Evolutionary conservation across 1,140 invertebrate species (phyloP).

Genomic region (Zaprionus davidi): DNA sequence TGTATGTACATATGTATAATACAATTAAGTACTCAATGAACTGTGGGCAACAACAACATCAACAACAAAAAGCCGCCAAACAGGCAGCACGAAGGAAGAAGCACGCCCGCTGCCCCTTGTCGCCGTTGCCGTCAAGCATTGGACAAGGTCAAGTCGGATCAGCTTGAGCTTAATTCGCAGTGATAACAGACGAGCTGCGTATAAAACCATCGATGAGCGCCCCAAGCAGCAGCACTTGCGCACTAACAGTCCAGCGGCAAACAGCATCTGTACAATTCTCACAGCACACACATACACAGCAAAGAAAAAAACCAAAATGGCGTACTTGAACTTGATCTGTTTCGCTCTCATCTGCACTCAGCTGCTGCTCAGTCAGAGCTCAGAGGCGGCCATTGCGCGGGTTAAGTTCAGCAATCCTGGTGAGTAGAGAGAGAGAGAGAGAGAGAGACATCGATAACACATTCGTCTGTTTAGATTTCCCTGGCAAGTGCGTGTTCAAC

Average conservation of each 20-base stretch:
- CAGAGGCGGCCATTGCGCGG: constrained; percentile 55
- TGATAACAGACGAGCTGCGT: constrained; percentile 45
- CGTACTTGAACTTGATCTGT: constrained; percentile 27
- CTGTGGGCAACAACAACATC: constrained; percentile 49
- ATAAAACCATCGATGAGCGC: constrained; percentile 61
- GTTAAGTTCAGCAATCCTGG: constrained; percentile 61
- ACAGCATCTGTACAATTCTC: constrained; percentile 8
- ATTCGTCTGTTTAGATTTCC: constrained; percentile 47
- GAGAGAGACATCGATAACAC: background rate
- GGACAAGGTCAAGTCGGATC: constrained; percentile 66
- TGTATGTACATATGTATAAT: constrained; percentile 29
- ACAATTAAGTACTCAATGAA: constrained; percentile 81
- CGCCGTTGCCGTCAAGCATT: constrained; percentile 16
- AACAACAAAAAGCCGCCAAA: constrained; percentile 65
- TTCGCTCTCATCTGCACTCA: constrained; percentile 27
- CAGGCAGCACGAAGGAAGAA: constrained; percentile 63
- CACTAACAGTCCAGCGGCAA: constrained; percentile 40
- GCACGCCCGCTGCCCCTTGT: constrained; percentile 22
- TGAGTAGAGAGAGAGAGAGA: constrained; percentile 43
- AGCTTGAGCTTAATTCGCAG: constrained; percentile 16
- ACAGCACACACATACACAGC: background rate
- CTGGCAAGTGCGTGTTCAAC: constrained; percentile 72
- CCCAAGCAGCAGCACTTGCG: constrained; percentile 57
- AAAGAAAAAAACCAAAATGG: constrained; percentile 43
- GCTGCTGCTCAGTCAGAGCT: constrained; percentile 22